phyloP scores from a whole-genome alignment of 1,140 invertebrate species.

The Portunus trituberculatus region DNA sequence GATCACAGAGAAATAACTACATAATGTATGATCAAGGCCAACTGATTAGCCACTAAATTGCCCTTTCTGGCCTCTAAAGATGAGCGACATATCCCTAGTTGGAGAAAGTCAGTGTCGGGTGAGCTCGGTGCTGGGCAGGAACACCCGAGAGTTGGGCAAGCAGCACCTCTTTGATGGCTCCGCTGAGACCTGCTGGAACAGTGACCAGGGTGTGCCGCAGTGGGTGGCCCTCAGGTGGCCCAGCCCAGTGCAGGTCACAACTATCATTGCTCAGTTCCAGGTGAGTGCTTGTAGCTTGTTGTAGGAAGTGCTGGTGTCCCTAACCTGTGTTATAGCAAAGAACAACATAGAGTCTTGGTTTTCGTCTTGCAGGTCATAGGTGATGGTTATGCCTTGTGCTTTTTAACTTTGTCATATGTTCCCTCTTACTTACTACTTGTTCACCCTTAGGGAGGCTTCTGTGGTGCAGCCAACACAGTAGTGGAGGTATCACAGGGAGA shows the following conservation, averaged over 20 bases:
- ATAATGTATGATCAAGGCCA: neutral
- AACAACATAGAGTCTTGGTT: too few species aligned
- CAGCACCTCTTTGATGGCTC: slow-evolving; percentile 81
- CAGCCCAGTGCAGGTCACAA: slow-evolving; percentile 60
- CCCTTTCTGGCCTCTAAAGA: slow-evolving; percentile 36
- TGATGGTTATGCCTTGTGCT: too few species aligned
- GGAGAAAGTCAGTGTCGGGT: slow-evolving; percentile 79
- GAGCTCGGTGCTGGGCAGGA: slow-evolving; percentile 82
- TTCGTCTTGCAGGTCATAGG: too few species aligned
- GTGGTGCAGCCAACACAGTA: slow-evolving; percentile 67
- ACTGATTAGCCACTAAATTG: neutral
- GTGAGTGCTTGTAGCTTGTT: slow-evolving; percentile 3
- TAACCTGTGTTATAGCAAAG: too few species aligned
- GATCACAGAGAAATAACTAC: too few species aligned
- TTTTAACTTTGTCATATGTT: too few species aligned
- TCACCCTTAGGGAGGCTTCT: slow-evolving; percentile 76
- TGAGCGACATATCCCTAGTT: slow-evolving; percentile 66
- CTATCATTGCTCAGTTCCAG: slow-evolving; percentile 70
- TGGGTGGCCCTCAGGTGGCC: slow-evolving; percentile 69
- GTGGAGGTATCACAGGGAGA: slow-evolving; percentile 70
- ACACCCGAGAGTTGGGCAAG: slow-evolving; percentile 82
- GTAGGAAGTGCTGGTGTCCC: too few species aligned
- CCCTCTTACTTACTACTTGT: too few species aligned
- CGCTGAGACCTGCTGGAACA: slow-evolving; percentile 83
- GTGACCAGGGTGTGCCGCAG: slow-evolving; percentile 80